These are phyloP conservation scores for Ctena decussata DNA, from an alignment of 2,888 invertebrate genomes.

Conservation along the genomic window DNA sequence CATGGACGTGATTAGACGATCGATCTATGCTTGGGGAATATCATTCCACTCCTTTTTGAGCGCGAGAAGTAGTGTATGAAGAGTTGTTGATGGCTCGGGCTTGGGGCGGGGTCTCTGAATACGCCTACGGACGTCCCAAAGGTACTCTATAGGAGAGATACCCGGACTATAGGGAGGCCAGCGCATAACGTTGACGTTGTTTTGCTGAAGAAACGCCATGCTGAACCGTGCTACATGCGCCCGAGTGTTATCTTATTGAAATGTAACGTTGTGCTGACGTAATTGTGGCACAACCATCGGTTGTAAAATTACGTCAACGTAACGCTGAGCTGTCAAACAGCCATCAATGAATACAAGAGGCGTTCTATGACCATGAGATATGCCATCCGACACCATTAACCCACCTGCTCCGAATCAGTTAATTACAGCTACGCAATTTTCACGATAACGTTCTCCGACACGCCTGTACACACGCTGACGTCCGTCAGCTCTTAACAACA, in stretches of 20 bases:
- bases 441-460: too few species aligned
- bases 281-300: too few species aligned
- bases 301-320: too few species aligned
- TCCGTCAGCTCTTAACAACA: too few species aligned
- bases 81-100: background rate
- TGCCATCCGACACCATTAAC: background rate
- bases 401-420: too few species aligned
- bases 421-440: too few species aligned
- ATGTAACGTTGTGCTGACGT: too few species aligned
- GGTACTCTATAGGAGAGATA: background rate
- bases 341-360: background rate
- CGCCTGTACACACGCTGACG: too few species aligned
- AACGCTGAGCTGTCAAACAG: background rate
- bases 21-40: too few species aligned
- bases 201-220: background rate
- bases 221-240: slow-evolving; percentile 1
- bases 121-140: slow-evolving; percentile 5
- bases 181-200: background rate
- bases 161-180: background rate
- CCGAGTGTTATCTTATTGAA: too few species aligned
- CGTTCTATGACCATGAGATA: background rate
- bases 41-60: too few species aligned
- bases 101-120: background rate
- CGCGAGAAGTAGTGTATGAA: background rate
- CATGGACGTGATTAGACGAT: too few species aligned